Percentiles rank a stretch among this genome's conserved stretches.
These are phyloP conservation scores for Campopleginae sp. DNA, from an alignment of 2,888 invertebrate genomes.

Conservation along the genomic window DNA sequence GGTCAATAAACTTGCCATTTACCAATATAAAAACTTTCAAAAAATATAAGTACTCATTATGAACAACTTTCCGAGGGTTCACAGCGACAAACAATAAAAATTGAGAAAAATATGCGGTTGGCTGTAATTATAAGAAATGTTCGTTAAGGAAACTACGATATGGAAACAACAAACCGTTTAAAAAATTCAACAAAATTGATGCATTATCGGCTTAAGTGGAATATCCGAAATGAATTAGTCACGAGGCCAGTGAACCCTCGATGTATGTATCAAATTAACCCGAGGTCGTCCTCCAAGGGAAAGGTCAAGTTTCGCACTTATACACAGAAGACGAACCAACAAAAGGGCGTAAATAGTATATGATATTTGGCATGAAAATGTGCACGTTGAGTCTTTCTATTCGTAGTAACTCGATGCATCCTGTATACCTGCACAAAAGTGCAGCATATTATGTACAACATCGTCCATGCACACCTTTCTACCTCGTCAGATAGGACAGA, in stretches of 20 bases:
- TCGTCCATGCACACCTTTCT: background rate
- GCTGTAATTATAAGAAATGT: too few species aligned
- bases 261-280: conserved; percentile 17
- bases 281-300: conserved; percentile 26
- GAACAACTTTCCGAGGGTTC: too few species aligned
- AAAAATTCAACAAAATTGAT: background rate
- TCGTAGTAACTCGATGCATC: background rate
- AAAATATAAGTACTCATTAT: too few species aligned
- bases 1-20: too few species aligned
- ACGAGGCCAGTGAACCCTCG: conserved; percentile 34
- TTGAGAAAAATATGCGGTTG: background rate
- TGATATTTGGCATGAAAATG: background rate
- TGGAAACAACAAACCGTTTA: background rate
- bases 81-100: too few species aligned
- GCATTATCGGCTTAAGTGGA: background rate
- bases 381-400: background rate
- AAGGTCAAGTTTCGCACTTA: conserved; percentile 8
- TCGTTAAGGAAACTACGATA: too few species aligned
- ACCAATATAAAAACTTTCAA: too few species aligned
- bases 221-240: background rate
- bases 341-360: background rate
- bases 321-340: background rate
- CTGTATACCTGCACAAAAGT: conserved; percentile 50
- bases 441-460: conserved; percentile 19
- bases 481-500: background rate